A percentile compares a stretch with the other conserved stretches of the same genome.
phyloP scores from a whole-genome alignment of 1,140 invertebrate species.

The Gonatopus flavifemur region DNA sequence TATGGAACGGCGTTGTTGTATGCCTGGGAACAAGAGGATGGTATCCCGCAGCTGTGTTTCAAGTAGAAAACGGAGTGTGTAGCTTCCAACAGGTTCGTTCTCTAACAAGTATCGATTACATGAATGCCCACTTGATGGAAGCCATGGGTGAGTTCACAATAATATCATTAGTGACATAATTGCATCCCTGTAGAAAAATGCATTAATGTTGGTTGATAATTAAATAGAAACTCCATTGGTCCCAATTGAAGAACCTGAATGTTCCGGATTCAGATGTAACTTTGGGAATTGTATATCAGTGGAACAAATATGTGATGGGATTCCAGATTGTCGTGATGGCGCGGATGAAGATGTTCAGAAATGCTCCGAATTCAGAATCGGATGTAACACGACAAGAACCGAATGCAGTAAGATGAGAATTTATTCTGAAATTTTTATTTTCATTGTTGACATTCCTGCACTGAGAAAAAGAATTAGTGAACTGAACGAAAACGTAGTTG shows the following conservation, averaged over 20 bases:
- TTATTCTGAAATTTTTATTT: too few relatives aligned
- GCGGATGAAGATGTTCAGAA: slow-evolving; percentile 63
- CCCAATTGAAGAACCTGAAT: slow-evolving; percentile 40
- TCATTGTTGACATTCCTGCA: too few relatives aligned
- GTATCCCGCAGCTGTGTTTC: slow-evolving; percentile 65
- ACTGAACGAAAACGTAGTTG: too few relatives aligned
- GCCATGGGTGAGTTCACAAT: slow-evolving; percentile 44
- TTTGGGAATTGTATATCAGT: slow-evolving; percentile 70
- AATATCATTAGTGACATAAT: too few relatives aligned
- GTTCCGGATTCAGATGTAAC: slow-evolving; percentile 67
- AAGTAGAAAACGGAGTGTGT: slow-evolving; percentile 57
- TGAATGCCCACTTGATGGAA: slow-evolving; percentile 54
- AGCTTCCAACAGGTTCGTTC: slow-evolving; percentile 49
- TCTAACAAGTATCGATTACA: slow-evolving; percentile 57
- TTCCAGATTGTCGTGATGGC: slow-evolving; percentile 69
- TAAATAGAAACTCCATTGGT: neutral
- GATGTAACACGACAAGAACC: slow-evolving; percentile 32
- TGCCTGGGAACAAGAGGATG: slow-evolving; percentile 63
- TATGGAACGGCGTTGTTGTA: slow-evolving; percentile 65
- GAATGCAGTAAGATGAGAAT: slow-evolving; percentile 48
- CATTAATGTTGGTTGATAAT: neutral
- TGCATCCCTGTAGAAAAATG: too few relatives aligned
- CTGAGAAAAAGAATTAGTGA: too few relatives aligned
- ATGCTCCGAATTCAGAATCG: slow-evolving; percentile 48
- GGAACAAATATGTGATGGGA: slow-evolving; percentile 69